Percentiles rank a stretch among this genome's conserved stretches.
These are phyloP conservation scores for Cybosia mesomella DNA, from an alignment of 2,888 invertebrate species.

Conservation along the genomic window DNA sequence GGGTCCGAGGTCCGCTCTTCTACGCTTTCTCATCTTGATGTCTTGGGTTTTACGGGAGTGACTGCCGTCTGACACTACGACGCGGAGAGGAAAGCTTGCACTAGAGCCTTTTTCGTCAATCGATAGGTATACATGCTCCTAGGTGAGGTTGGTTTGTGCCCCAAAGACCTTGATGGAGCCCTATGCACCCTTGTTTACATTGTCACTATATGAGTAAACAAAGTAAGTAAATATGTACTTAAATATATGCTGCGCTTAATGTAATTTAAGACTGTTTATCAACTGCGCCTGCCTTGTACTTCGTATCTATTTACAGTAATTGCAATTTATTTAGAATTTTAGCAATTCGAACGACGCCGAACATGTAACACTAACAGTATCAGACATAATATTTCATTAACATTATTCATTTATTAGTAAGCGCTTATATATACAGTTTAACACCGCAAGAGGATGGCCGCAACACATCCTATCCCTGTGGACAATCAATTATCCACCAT, in stretches of 20 bases:
- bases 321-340: conserved; percentile 58
- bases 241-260: conserved; percentile 47
- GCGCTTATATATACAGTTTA: conserved; percentile 54
- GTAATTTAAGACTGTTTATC: conserved; percentile 49
- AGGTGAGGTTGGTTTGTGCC: no score
- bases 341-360: conserved; percentile 56
- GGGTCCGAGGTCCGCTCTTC: no score
- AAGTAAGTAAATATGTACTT: no score
- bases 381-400: conserved; percentile 57
- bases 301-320: conserved; percentile 53
- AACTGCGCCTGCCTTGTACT: conserved; percentile 52
- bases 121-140: no score
- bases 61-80: no score
- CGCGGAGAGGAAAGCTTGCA: no score
- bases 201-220: no score
- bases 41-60: no score
- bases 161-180: no score
- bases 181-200: no score
- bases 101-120: no score
- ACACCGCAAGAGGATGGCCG: conserved; percentile 57
- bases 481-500: conserved; percentile 80
- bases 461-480: conserved; percentile 67
- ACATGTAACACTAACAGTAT: conserved; percentile 53
- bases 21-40: no score
- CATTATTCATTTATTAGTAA: conserved; percentile 57